phyloP scores from a whole-genome alignment of 2,888 invertebrate genomes.

The Chrysomela aeneicollis region DNA sequence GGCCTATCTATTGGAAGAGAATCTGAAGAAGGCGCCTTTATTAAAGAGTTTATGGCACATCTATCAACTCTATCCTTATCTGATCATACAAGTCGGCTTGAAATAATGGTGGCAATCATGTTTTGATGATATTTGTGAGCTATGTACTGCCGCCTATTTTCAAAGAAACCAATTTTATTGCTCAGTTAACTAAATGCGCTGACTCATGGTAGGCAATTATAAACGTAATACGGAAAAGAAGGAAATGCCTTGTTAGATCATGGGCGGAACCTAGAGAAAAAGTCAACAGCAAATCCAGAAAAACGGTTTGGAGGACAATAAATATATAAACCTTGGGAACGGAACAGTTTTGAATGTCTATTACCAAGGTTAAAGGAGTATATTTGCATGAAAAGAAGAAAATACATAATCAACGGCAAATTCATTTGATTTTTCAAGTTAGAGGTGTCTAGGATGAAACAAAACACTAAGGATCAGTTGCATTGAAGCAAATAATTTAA shows the following conservation, averaged over 20 bases:
- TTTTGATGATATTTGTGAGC: not conserved
- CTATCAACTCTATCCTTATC: not conserved
- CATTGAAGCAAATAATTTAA: no score
- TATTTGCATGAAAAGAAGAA: no score
- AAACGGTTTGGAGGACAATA: no score
- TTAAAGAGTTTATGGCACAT: not conserved
- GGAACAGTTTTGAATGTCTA: no score
- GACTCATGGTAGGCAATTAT: not conserved
- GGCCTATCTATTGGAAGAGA: no score
- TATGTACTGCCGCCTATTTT: not conserved
- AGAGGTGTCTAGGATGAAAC: no score
- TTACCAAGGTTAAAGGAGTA: no score
- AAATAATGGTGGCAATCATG: not conserved
- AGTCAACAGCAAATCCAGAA: no score
- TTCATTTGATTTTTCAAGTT: no score
- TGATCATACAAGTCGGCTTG: not conserved
- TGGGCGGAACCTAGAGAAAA: not conserved
- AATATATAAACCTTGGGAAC: no score
- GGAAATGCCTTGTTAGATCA: not conserved
- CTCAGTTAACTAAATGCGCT: not conserved
- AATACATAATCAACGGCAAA: no score
- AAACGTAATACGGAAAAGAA: conserved; percentile 1
- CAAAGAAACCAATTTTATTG: conserved; percentile 1
- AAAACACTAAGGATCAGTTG: no score
- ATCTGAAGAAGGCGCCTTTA: not conserved